phyloP scores from a whole-genome alignment of 2,888 invertebrate genomes.

The Geotrupes spiniger region DNA sequence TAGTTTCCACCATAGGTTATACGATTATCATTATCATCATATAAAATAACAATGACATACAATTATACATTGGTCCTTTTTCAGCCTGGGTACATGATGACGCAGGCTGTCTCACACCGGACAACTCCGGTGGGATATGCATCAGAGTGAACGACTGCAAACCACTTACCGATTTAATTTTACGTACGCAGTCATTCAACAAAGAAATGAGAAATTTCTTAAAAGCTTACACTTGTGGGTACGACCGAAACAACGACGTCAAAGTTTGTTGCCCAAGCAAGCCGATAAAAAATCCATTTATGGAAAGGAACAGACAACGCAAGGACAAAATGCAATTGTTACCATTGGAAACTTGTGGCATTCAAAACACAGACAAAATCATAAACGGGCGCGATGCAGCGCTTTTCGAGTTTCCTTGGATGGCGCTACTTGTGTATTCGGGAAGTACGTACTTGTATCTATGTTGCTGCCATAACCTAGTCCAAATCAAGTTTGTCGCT shows the following conservation, averaged over 20 bases:
- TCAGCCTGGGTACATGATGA: constrained; percentile 11
- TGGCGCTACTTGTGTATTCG: constrained; percentile 65
- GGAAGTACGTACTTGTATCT: constrained; percentile 25
- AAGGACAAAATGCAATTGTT: constrained; percentile 41
- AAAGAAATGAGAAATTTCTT: neutral
- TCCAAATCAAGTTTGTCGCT: too few relatives aligned
- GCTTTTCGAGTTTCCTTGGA: constrained; percentile 70
- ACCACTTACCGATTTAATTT: constrained; percentile 6
- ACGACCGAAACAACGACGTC: neutral
- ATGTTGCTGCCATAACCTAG: too few relatives aligned
- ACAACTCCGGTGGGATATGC: constrained; percentile 4
- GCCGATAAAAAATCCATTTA: constrained; percentile 6
- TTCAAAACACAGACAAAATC: constrained; percentile 45
- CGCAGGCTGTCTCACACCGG: constrained; percentile 11
- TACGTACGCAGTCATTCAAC: neutral
- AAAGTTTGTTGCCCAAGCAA: constrained; percentile 23
- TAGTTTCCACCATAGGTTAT: too few relatives aligned
- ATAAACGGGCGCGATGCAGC: constrained; percentile 59
- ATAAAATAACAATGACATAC: too few relatives aligned
- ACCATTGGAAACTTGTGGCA: constrained; percentile 55
- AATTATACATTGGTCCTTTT: constrained; percentile 7
- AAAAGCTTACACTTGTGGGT: constrained; percentile 6
- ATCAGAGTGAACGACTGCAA: constrained; percentile 1
- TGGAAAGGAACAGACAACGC: constrained; percentile 38
- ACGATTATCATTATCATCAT: too few relatives aligned